phyloP scores from a whole-genome alignment of 2,113 vertebrate species.

The Steatornis caripensis region DNA sequence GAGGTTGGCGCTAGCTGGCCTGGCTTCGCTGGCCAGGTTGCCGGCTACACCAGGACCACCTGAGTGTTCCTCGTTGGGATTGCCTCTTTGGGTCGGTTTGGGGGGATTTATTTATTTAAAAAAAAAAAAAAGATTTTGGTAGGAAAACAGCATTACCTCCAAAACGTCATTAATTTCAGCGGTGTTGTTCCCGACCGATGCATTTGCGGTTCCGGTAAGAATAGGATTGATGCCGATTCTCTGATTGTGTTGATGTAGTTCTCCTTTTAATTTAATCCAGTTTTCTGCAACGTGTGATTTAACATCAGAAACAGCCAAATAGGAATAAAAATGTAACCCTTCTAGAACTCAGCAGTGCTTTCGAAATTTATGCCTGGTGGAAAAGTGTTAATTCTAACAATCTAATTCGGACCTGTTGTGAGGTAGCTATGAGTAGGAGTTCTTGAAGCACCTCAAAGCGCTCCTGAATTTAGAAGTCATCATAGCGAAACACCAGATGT shows the following conservation, averaged over 20 bases:
- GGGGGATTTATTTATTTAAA: neutral
- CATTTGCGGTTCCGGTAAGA: neutral
- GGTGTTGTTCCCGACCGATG: neutral
- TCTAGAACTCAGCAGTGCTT: neutral
- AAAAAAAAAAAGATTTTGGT: neutral
- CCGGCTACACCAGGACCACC: neutral
- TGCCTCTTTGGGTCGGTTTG: neutral
- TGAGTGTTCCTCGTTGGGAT: neutral
- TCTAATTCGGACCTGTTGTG: neutral
- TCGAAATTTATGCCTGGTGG: neutral
- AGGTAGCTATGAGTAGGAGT: neutral
- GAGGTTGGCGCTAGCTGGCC: neutral
- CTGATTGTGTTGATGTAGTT: neutral
- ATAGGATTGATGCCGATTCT: neutral
- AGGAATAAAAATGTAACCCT: neutral
- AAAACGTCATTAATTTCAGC: neutral
- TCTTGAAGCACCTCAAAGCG: neutral
- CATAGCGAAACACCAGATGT: neutral
- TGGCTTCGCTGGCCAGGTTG: neutral
- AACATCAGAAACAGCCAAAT: neutral
- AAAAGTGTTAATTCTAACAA: neutral
- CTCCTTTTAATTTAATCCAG: neutral
- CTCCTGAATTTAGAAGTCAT: neutral
- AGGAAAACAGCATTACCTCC: neutral
- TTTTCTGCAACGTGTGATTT: neutral